These are phyloP conservation scores for Calosoma granatense DNA, from an alignment of 1,140 invertebrate species.

Conservation along the genomic window DNA sequence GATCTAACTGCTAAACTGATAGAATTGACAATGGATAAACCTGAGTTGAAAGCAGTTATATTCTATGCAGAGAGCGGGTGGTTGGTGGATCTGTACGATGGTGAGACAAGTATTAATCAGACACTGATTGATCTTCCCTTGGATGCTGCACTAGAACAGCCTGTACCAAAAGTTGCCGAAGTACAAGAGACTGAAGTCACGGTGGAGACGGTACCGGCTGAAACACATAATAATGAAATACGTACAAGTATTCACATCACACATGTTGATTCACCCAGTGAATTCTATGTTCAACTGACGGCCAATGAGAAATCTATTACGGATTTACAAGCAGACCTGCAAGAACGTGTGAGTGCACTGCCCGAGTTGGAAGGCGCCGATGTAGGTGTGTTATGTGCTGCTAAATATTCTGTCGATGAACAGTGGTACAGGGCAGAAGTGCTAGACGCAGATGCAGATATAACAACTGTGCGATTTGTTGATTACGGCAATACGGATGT, in stretches of 20 bases:
- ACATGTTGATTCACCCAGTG: constrained; percentile 51
- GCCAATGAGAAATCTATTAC: constrained; percentile 40
- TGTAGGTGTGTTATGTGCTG: constrained; percentile 56
- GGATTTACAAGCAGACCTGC: constrained; percentile 47
- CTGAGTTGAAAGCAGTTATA: constrained; percentile 33
- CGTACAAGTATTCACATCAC: constrained; percentile 34
- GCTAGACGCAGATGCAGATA: constrained; percentile 56
- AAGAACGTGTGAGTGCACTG: constrained; percentile 39
- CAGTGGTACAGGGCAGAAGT: constrained; percentile 73
- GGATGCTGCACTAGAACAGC: constrained; percentile 18
- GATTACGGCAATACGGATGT: constrained; percentile 75
- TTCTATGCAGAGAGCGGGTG: constrained; percentile 26
- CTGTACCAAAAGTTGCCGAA: background rate
- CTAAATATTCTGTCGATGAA: constrained; percentile 59
- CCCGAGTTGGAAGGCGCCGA: constrained; percentile 42
- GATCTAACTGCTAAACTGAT: constrained; percentile 28
- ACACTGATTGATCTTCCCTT: constrained; percentile 36
- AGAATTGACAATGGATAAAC: constrained; percentile 34
- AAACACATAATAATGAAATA: background rate
- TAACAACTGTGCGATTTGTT: constrained; percentile 66
- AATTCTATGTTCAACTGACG: constrained; percentile 54
- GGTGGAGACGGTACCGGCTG: background rate
- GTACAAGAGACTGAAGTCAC: background rate
- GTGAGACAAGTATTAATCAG: constrained; percentile 32
- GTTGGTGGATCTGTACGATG: constrained; percentile 34